Evolutionary conservation across 1,140 invertebrate species (phyloP).

Genomic region (Drosophila ironensis): DNA sequence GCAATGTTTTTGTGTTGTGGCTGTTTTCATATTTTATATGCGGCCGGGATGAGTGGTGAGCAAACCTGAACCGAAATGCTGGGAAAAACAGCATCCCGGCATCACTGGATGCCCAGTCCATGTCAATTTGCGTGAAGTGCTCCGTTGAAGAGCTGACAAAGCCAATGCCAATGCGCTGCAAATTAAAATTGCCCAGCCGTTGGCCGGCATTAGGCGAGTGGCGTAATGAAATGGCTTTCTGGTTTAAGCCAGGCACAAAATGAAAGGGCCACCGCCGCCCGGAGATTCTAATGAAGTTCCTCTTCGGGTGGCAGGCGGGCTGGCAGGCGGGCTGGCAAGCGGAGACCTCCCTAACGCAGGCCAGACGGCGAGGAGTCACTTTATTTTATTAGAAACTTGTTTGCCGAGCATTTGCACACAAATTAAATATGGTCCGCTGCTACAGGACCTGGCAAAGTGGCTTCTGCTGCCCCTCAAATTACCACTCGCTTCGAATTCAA

Average conservation of each 20-base stretch:
- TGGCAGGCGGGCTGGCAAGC: not conserved
- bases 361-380: constrained; percentile 61
- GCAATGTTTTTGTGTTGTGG: constrained; percentile 65
- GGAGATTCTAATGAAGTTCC: constrained; percentile 65
- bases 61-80: not conserved
- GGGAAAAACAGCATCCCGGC: not conserved
- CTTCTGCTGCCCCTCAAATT: constrained; percentile 15
- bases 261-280: constrained; percentile 46
- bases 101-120: constrained; percentile 19
- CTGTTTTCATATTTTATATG: constrained; percentile 66
- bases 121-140: constrained; percentile 53
- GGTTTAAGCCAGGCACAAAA: constrained; percentile 23
- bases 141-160: constrained; percentile 24
- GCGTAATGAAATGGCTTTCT: constrained; percentile 69
- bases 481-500: constrained; percentile 53
- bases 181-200: constrained; percentile 72
- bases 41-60: constrained; percentile 30
- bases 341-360: no score
- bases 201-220: constrained; percentile 47
- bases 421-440: constrained; percentile 57
- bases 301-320: not conserved
- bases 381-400: constrained; percentile 77
- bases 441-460: constrained; percentile 26
- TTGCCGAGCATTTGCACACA: constrained; percentile 56
- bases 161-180: constrained; percentile 66